phyloP scores from a whole-genome alignment of 2,888 invertebrate species.

The Orthosia gothica region DNA sequence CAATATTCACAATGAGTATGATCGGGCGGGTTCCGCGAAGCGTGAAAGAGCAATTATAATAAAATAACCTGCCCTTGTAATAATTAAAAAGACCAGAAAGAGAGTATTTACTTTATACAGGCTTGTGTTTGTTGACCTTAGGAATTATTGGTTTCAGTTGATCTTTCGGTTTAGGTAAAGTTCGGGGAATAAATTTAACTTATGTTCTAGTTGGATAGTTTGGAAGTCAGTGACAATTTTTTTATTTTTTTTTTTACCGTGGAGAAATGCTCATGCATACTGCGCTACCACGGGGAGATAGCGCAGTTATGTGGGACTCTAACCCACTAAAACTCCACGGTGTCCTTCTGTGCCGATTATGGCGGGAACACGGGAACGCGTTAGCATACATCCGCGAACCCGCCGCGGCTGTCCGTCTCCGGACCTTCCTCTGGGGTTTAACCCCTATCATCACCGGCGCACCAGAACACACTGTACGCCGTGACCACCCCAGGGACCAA shows the following conservation, averaged over 20 bases:
- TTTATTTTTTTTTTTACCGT: background rate
- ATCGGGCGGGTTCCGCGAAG: slow-evolving; percentile 23
- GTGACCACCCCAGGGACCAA: too few species aligned
- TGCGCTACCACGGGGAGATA: background rate
- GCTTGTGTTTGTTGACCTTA: slow-evolving; percentile 30
- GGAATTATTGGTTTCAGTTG: slow-evolving; percentile 27
- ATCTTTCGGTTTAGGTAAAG: slow-evolving; percentile 4
- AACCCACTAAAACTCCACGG: too few species aligned
- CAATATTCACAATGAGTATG: slow-evolving; percentile 54
- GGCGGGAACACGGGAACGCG: too few species aligned
- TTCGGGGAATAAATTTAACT: slow-evolving; percentile 15
- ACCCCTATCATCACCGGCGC: too few species aligned
- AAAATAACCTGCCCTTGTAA: slow-evolving; percentile 57
- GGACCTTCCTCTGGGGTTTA: too few species aligned
- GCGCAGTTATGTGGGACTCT: too few species aligned
- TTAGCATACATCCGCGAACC: too few species aligned
- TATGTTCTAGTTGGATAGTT: background rate
- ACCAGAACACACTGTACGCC: too few species aligned
- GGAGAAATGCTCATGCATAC: too few species aligned
- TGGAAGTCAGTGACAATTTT: background rate
- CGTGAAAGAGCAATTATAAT: slow-evolving; percentile 71
- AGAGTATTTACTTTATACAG: too few species aligned
- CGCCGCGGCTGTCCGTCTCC: too few species aligned
- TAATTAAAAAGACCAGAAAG: slow-evolving; percentile 54
- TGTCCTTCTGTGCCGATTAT: too few species aligned